Conservation (phyloP, 2,888 invertebrate genomes). For the Morpho achilles region DNA sequence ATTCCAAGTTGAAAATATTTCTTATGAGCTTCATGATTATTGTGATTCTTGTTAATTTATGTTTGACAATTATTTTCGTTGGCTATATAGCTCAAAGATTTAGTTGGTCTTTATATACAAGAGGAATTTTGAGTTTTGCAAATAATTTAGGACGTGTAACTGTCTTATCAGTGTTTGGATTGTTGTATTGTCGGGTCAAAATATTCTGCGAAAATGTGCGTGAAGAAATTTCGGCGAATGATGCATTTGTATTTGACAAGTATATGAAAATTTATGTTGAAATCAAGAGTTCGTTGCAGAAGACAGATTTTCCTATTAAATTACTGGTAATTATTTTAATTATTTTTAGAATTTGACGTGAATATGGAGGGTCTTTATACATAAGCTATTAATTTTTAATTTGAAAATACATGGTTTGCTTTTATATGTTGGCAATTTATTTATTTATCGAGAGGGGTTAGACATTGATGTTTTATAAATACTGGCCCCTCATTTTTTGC, state of each 20-base stretch:
- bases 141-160: neutral
- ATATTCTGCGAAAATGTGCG: constrained; percentile 4
- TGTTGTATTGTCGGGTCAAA: constrained; percentile 3
- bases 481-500: neutral
- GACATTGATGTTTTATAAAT: too few relatives aligned
- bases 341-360: too few relatives aligned
- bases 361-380: too few relatives aligned
- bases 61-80: too few relatives aligned
- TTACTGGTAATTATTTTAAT: neutral
- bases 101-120: too few relatives aligned
- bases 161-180: neutral
- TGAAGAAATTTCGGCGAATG: neutral
- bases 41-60: neutral
- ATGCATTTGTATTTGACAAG: neutral
- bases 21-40: neutral
- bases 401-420: neutral
- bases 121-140: neutral
- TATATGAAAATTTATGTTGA: neutral
- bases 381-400: neutral
- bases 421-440: neutral
- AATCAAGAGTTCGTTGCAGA: constrained; percentile 1
- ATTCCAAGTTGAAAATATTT: neutral
- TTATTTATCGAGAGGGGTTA: neutral
- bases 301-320: constrained; percentile 6
- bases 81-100: too few relatives aligned